Base-by-base conservation (phyloP, 1,140 invertebrate species). In the Teleopsis dalmanni region DNA sequence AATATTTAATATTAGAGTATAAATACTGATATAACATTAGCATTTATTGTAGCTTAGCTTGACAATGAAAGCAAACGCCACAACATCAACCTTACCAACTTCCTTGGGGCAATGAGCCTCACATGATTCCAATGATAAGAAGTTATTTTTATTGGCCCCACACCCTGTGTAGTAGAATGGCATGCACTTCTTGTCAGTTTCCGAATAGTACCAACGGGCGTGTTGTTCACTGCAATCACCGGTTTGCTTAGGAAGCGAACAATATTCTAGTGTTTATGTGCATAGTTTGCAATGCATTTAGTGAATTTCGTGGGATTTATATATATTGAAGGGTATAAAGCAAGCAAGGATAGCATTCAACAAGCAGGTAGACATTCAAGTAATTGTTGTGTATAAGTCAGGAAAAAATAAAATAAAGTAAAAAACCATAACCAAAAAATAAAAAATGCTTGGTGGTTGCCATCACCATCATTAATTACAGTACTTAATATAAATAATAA, bases 121-220 rank as follows among this genome's bases (percentile, higher is more conserved):
- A 72, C 94, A 97, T 67, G 81, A 79, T 52, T 82, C 78, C 70
- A 82, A 78, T 64, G 78, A 80, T 34, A 78, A 76, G 78, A 91
- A 97, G 63, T 84, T 85, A 77, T 95, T 95, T 60, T 76, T 78
- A 76, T 95, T 97, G 52, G 90, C 92, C 56, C 82, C 83, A 75
- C 91, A 95, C 53, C 93, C 93, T 50, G 83, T 84, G 76, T 91
- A 97, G 79, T 93, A 93, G 79, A 98, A 98, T 36, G 91, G 89
- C 76, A 87, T 78, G 79, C 95, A 98, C 47, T 85, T 80, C 67
- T 91, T 87, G 69, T 91, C 84, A 25, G 78, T 75, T 36, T 77
- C 75, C 69, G 93, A 88, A 76, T 89, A 97, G 72, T 85, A 87
- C 91, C 91, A 96, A 56, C 80, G 76, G 23, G 88, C 76, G 41